These are phyloP conservation scores for Xylocopa sonorina DNA, from an alignment of 1,140 invertebrate genomes.

Conservation along the genomic window DNA sequence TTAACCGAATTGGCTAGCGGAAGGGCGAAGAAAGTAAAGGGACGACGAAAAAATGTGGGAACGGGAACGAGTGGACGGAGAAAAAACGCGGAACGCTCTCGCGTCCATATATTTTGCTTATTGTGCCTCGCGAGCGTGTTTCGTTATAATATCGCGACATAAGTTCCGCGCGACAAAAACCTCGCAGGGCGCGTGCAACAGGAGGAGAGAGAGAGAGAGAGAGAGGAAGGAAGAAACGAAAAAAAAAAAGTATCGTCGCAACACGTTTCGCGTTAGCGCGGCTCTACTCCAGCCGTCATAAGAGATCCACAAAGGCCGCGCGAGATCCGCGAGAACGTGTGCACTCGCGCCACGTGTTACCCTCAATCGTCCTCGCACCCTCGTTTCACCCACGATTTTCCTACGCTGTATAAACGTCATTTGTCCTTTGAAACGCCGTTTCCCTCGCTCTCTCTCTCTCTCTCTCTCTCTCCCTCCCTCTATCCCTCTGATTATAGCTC, in stretches of 20 bases:
- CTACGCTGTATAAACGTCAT: constrained; percentile 40
- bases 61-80: too few species aligned
- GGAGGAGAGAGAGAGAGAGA: not conserved
- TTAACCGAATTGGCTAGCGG: too few species aligned
- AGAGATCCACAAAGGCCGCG: constrained; percentile 24
- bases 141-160: constrained; percentile 17
- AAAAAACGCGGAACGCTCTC: not conserved
- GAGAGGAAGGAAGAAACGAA: not conserved
- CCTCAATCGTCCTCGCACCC: not conserved
- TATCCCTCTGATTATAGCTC: too few species aligned
- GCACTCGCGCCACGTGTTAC: constrained; percentile 8
- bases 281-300: not conserved
- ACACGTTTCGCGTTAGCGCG: not conserved
- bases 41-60: not conserved
- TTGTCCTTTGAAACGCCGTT: not conserved
- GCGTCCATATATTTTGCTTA: constrained; percentile 4
- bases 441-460: too few species aligned
- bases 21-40: not conserved
- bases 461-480: too few species aligned
- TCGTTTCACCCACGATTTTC: not conserved
- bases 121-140: not conserved
- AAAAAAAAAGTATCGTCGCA: not conserved
- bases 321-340: not conserved
- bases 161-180: not conserved
- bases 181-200: not conserved